Base-by-base conservation (phyloP, 2,888 invertebrate genomes). In the Diaperis boleti region DNA sequence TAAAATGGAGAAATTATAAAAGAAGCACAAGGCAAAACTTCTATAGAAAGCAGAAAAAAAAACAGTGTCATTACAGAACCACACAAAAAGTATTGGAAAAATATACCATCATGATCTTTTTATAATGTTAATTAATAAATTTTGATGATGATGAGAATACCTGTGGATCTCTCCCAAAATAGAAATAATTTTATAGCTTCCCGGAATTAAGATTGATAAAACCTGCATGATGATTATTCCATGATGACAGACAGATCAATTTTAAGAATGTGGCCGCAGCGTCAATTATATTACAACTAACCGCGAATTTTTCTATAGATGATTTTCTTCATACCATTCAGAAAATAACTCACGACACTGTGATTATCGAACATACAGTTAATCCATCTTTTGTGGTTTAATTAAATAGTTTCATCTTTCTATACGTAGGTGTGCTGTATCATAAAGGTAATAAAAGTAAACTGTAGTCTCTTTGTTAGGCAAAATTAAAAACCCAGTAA, bases 391-490 rank as follows among this genome's bases (percentile, higher is more conserved):
- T 31, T 54, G 31, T 15, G 42, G 11, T 31, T 18, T 29, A 54
- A 54, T 54, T 54, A 54, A 41, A 54, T 54, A 42, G 14, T 52
- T 39, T 41, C 29, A 15, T 29, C 42, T 41, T 54, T 54, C 31
- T 54, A 15, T 42, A 41, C 29, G n/a, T 33, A 5, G 4, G n/a
- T 42, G 15, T 26, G 26, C 20, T 11, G 10, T 11, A 20, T 22
- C 37, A 54, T 26, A 54, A 31, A 29, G 39, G 8, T n/a, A 54
- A 54, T 41, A 54, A 42, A 54, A 54, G 54, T 54, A 15, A 54
- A 54, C 54, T 54, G 54, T 54, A 52, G 41, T 54, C 41, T 29
- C 11, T 39, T 54, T 54, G 54, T 54, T 10, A 31, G 10, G n/a
- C 1, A 10, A 54, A 54, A 54, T 54, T 41, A 54, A 54, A 54